Evolutionary conservation across 2,797 vertebrate genomes (phyloP).

Genomic region (Megalops cyprinoides): DNA sequence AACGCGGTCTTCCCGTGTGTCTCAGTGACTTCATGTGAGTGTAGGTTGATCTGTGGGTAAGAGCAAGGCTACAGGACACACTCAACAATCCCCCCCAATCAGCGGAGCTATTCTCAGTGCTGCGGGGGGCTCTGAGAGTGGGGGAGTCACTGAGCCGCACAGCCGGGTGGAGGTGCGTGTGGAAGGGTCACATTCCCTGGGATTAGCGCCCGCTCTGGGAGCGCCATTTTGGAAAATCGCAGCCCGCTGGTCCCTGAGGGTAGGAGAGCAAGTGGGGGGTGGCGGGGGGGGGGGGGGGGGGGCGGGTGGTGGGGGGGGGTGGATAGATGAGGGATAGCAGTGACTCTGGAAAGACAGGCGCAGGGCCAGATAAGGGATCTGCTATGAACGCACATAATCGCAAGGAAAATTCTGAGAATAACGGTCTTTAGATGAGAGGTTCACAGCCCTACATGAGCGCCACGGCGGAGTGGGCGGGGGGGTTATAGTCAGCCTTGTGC

Average conservation of each 20-base stretch:
- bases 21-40: background rate
- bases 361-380: background rate
- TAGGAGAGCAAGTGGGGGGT: no score
- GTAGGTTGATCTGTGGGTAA: background rate
- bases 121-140: background rate
- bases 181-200: slow-evolving; percentile 54
- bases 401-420: background rate
- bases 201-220: slow-evolving; percentile 52
- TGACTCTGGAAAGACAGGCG: background rate
- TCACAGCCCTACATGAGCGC: no score
- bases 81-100: background rate
- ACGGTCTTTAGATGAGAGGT: background rate
- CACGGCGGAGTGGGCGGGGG: no score
- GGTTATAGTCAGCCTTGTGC: no score
- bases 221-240: slow-evolving; percentile 48
- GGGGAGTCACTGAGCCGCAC: background rate
- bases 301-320: slow-evolving; percentile 7
- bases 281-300: slow-evolving; percentile 18
- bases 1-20: background rate
- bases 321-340: background rate
- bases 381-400: background rate
- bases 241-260: slow-evolving; percentile 34
- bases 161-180: slow-evolving; percentile 35
- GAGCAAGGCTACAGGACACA: background rate
- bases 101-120: slow-evolving; percentile 26